Base-by-base conservation (phyloP, 92 coral and sea anemone species). In the Nematostella vectensis region DNA sequence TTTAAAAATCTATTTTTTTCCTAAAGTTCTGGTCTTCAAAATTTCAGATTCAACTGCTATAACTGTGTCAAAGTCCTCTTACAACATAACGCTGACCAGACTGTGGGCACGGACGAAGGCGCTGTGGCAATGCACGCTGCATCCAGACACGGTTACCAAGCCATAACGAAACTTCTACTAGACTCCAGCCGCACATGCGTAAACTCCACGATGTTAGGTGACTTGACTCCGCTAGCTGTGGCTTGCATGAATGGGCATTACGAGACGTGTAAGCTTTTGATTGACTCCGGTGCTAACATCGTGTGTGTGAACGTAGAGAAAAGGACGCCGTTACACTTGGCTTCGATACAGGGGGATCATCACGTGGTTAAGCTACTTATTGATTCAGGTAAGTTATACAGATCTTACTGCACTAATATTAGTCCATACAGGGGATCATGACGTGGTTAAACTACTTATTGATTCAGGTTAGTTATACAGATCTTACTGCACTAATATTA, bases 241-340 rank as follows among this genome's bases (percentile, higher is more conserved):
- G 88, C 88, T 26, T 63, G 94, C 25, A 27, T 53, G 24, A 45
- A 72, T 16, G 78, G 81, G 6, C 68, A 65, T 31, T 31, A 58
- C 21, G 38, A 55, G 16, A 47, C 70, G 6, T 74, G 79, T 38
- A 72, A 79, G 48, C 38, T 75, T 55, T 69, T 83, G 22, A 38
- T 70, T 17, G 65, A 54, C 13, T 27, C 58, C 31, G 68, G 63
- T 3, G 88, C 88, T 15, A 62, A 80, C 27, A 59, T 85, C 13
- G 54, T 57, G 16, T 48, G 56, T 11, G 65, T 55, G 18, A 54
- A 73, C 8, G 54, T 33, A 10, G 85, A 80, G 27, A 47, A 62
- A 30, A 61, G 59, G 33, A 85, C 88, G 12, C 78, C 83, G 0
- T 45, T 85, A 26, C 83, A 80, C 56, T 39, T 19, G 23, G 94